Conservation (phyloP, 2,888 invertebrate species). For the Dasysyrphus albostriatus region DNA sequence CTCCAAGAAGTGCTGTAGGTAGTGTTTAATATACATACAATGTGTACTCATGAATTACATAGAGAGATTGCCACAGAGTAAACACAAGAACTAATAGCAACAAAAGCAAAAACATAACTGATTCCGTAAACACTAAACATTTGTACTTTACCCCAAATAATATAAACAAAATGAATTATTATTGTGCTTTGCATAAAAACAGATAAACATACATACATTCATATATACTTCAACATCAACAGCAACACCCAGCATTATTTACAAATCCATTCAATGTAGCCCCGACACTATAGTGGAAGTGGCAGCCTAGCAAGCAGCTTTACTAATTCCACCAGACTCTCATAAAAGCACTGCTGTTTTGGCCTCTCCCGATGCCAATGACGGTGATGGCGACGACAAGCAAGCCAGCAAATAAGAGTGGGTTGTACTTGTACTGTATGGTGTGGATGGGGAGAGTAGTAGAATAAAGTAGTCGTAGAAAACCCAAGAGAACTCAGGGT, state of each 20-base stretch:
- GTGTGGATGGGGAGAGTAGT: slow-evolving; percentile 2
- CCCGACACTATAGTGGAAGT: slow-evolving; percentile 19
- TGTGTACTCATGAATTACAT: neutral
- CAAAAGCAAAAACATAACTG: slow-evolving; percentile 24
- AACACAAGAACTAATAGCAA: slow-evolving; percentile 35
- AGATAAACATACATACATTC: neutral
- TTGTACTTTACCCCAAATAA: slow-evolving; percentile 60
- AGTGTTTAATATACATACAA: neutral
- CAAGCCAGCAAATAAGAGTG: neutral
- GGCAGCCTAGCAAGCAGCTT: slow-evolving; percentile 53
- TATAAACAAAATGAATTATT: slow-evolving; percentile 44
- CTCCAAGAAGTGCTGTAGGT: neutral
- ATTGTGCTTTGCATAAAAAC: slow-evolving; percentile 33
- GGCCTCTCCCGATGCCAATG: slow-evolving; percentile 38
- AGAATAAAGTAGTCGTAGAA: slow-evolving; percentile 35
- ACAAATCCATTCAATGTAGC: slow-evolving; percentile 71
- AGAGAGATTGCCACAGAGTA: slow-evolving; percentile 17
- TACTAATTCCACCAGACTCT: slow-evolving; percentile 42
- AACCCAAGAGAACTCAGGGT: slow-evolving; percentile 42
- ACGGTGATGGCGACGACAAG: neutral
- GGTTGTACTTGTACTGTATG: slow-evolving; percentile 1
- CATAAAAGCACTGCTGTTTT: slow-evolving; percentile 65
- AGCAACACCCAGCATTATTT: slow-evolving; percentile 55
- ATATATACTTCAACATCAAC: slow-evolving; percentile 14
- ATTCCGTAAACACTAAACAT: slow-evolving; percentile 48